Percentiles rank a stretch among this genome's conserved stretches.
These are phyloP conservation scores for Patella pellucida DNA, from an alignment of 2,888 invertebrate species.

Conservation along the genomic window DNA sequence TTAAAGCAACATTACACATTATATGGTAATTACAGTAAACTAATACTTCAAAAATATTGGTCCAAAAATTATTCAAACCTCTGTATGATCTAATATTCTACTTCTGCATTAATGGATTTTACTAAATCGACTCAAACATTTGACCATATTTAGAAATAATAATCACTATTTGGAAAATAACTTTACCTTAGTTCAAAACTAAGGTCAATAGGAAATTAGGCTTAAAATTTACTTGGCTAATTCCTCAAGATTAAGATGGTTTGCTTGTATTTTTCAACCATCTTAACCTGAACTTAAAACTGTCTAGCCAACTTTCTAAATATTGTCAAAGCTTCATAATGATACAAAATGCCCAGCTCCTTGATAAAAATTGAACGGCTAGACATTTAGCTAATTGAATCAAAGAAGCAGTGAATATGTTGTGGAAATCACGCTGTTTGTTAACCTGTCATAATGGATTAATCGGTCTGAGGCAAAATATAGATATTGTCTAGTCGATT, in stretches of 20 bases:
- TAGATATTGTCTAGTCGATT: slow-evolving; percentile 4
- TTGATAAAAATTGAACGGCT: background rate
- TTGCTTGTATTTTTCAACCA: background rate
- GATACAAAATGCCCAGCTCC: background rate
- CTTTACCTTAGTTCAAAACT: no score
- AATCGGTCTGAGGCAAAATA: slow-evolving; percentile 8
- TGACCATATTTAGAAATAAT: no score
- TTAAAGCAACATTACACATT: no score
- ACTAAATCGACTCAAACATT: no score
- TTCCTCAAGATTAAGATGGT: background rate
- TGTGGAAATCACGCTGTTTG: background rate
- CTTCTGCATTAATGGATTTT: no score
- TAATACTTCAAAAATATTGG: no score
- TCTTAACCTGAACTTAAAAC: background rate
- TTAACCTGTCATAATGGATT: background rate
- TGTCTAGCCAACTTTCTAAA: slow-evolving; percentile 7
- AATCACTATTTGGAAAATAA: no score
- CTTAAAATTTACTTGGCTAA: no score
- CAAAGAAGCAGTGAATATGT: background rate
- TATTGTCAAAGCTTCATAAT: background rate
- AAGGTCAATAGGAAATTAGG: no score
- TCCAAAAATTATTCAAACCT: no score
- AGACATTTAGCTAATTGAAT: background rate
- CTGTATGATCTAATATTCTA: no score
- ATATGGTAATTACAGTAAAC: no score